phyloP scores from a whole-genome alignment of 2,113 vertebrate genomes.

The Pardalotus punctatus region DNA sequence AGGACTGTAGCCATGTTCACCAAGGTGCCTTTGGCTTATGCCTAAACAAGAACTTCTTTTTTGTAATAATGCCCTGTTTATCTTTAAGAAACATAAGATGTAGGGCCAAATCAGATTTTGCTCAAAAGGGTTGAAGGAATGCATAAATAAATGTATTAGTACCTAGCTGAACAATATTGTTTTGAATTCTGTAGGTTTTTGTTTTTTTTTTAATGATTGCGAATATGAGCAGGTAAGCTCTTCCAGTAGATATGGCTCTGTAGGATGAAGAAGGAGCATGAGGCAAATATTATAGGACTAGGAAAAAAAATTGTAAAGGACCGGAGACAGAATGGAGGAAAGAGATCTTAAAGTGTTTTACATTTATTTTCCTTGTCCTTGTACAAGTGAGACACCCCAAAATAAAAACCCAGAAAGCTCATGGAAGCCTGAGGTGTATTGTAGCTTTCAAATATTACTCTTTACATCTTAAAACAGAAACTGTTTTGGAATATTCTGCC shows the following conservation, averaged over 20 bases:
- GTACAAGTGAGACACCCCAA: not conserved
- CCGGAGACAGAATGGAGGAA: not conserved
- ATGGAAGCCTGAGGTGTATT: not conserved
- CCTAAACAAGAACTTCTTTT: not conserved
- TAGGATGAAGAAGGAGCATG: not conserved
- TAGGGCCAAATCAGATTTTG: constrained; percentile 40
- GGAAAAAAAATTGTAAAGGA: not conserved
- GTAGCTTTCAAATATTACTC: not conserved
- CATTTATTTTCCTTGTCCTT: not conserved
- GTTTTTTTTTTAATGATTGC: not conserved
- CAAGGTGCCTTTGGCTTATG: not conserved
- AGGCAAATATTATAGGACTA: not conserved
- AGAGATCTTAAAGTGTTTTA: not conserved
- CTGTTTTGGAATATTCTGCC: not conserved
- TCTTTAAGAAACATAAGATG: not conserved
- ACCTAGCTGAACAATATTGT: not conserved
- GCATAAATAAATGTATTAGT: constrained; percentile 22
- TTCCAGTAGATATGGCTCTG: not conserved
- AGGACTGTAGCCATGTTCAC: not conserved
- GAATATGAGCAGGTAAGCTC: not conserved
- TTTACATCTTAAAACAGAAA: not conserved
- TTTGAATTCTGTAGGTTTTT: not conserved
- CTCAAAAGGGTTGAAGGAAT: not conserved
- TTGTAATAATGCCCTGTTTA: not conserved
- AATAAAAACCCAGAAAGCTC: not conserved